Conservation (phyloP, 2,113 vertebrate species). For the Eira barbara region DNA sequence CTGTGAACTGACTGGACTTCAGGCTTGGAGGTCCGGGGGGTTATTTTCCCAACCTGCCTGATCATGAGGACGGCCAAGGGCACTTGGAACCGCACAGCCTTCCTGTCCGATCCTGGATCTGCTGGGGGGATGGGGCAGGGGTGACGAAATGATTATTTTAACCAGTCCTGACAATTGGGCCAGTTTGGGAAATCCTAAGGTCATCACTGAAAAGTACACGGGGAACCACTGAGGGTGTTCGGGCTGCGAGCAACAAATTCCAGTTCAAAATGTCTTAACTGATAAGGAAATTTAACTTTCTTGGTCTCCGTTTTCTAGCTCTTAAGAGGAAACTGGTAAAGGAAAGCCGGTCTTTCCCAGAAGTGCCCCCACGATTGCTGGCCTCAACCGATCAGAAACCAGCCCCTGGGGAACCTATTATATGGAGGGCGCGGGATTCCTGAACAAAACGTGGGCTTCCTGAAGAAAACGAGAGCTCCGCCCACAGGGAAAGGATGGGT, state of each 20-base stretch:
- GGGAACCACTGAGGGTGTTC: neutral
- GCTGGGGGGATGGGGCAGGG: fast-evolving
- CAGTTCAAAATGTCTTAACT: neutral
- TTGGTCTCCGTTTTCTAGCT: neutral
- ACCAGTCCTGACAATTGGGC: neutral
- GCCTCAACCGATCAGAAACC: constrained; percentile 3
- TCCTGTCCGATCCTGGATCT: neutral
- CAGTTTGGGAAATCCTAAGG: neutral
- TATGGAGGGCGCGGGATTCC: neutral
- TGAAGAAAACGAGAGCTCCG: neutral
- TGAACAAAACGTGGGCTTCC: neutral
- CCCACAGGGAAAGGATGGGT: neutral
- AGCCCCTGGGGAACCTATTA: neutral
- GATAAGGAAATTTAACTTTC: neutral
- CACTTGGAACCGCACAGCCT: neutral
- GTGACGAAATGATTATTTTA: neutral
- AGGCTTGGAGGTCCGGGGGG: neutral
- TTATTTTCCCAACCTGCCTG: neutral
- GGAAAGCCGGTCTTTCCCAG: neutral
- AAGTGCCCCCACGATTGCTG: neutral
- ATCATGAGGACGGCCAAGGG: neutral
- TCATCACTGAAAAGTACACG: neutral
- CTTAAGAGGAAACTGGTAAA: neutral
- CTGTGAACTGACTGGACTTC: neutral
- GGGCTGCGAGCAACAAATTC: neutral